Conservation (phyloP, 2,113 vertebrate species). For the Calidris pygmaea region DNA sequence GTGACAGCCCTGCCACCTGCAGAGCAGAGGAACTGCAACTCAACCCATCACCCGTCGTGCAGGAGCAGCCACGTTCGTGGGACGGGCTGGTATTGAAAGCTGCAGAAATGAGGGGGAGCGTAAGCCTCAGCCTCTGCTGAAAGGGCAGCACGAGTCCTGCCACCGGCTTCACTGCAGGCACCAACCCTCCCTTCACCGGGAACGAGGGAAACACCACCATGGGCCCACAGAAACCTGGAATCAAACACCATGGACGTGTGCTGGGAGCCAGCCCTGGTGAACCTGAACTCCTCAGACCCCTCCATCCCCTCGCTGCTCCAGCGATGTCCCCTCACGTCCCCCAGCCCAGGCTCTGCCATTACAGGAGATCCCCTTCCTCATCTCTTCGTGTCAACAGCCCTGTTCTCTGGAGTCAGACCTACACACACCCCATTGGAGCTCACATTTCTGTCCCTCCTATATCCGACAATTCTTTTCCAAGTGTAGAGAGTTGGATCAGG, state of each 20-base stretch:
- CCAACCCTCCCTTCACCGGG: background rate
- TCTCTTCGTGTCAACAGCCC: background rate
- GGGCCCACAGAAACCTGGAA: background rate
- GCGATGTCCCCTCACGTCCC: fast-evolving
- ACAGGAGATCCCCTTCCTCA: background rate
- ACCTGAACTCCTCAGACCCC: background rate
- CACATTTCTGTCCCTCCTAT: background rate
- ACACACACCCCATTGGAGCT: background rate
- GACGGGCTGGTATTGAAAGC: background rate
- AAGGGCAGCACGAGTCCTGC: background rate
- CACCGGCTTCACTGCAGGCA: background rate
- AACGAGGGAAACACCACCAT: background rate
- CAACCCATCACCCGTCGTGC: background rate
- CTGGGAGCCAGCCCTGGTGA: background rate
- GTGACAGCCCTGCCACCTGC: background rate
- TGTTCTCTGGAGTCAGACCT: background rate
- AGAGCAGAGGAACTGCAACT: background rate
- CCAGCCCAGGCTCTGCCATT: background rate
- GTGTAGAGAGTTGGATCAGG: background rate
- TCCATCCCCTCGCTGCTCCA: background rate
- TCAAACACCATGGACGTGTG: fast-evolving
- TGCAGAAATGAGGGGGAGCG: background rate
- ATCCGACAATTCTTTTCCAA: background rate
- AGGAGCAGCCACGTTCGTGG: background rate
- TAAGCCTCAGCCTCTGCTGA: background rate